A percentile compares a stretch with the other conserved stretches of the same genome.
Evolutionary conservation across 2,797 vertebrate genomes (phyloP).

Genomic region (Lateolabrax maculatus): DNA sequence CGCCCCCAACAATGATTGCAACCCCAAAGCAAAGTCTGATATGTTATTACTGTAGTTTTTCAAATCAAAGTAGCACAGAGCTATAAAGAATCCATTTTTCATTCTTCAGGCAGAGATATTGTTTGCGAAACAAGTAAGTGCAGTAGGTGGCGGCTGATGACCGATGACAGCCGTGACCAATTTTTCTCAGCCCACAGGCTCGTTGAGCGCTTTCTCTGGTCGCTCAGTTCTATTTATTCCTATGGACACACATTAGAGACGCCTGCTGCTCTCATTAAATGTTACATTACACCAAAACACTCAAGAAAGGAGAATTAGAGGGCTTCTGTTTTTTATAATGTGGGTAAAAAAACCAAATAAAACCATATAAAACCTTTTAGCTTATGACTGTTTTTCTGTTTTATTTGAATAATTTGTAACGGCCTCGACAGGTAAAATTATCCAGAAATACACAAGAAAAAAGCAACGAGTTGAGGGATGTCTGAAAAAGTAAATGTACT

Average conservation of each 20-base stretch:
- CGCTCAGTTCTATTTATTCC: slow-evolving; percentile 44
- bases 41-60: slow-evolving; percentile 65
- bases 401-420: not conserved
- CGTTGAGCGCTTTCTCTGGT: slow-evolving; percentile 19
- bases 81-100: slow-evolving; percentile 56
- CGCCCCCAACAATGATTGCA: slow-evolving; percentile 43
- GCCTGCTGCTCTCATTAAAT: slow-evolving; percentile 28
- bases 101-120: slow-evolving; percentile 54
- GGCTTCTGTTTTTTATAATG: not conserved
- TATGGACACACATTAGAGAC: slow-evolving; percentile 2
- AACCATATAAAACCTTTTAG: no score
- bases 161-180: slow-evolving; percentile 27
- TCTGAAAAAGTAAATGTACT: not conserved
- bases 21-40: slow-evolving; percentile 60
- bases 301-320: slow-evolving; percentile 8
- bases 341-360: not conserved
- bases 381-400: no score
- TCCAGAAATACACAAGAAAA: no score
- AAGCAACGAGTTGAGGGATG: no score
- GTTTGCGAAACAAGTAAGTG: slow-evolving; percentile 57
- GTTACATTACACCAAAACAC: not conserved
- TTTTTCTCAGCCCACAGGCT: slow-evolving; percentile 38
- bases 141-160: slow-evolving; percentile 45
- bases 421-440: not conserved
- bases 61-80: slow-evolving; percentile 58